A percentile compares a stretch with the other conserved stretches of the same genome.
phyloP scores from a whole-genome alignment of 2,113 vertebrate genomes.

The Sclerurus mexicanus region DNA sequence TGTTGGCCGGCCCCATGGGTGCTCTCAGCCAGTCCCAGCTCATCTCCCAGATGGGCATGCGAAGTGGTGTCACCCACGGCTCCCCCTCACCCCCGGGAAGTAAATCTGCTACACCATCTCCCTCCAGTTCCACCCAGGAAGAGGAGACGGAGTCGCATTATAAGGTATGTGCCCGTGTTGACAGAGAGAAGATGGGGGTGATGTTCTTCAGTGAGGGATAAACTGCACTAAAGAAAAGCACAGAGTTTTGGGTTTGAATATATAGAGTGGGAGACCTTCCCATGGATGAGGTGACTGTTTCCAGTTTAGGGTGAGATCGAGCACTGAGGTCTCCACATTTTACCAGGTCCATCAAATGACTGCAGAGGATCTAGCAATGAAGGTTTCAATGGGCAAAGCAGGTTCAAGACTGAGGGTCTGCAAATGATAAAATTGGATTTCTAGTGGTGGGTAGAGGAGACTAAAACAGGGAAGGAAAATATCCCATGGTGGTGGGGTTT shows the following conservation, averaged over 20 bases:
- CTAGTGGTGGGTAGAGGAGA: neutral
- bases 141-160: constrained; percentile 94
- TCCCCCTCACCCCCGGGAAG: constrained; percentile 96
- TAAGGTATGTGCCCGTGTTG: constrained; percentile 82
- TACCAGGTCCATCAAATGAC: neutral
- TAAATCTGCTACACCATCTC: constrained; percentile 97
- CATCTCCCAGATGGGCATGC: constrained; percentile 92
- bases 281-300: neutral
- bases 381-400: neutral
- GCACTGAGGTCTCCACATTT: accelerated
- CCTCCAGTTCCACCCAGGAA: constrained; percentile 98
- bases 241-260: neutral
- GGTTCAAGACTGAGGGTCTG: neutral
- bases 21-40: constrained; percentile 92
- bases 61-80: constrained; percentile 84
- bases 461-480: neutral
- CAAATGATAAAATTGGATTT: neutral
- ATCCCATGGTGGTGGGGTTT: neutral
- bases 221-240: neutral
- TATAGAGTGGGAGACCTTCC: neutral
- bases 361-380: neutral
- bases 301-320: neutral
- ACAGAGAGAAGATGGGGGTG: neutral
- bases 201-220: neutral
- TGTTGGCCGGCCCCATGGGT: constrained; percentile 90